Evolutionary conservation across 2,888 invertebrate genomes (phyloP), one percentile per base, ranked within the genome.

Genomic region (Ennomos quercinarius): DNA sequence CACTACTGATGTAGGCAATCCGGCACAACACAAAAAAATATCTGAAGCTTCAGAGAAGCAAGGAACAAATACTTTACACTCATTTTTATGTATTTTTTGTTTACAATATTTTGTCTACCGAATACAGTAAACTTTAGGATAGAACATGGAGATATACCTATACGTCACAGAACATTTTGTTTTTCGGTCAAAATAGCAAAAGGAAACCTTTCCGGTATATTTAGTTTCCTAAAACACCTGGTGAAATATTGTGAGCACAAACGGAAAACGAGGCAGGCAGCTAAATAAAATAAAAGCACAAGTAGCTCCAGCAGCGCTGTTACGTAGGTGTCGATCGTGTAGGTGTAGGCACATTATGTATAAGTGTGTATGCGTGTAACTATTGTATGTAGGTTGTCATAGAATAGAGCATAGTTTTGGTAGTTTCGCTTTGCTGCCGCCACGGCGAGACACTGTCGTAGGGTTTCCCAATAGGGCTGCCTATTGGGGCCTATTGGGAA

Each of bases 391-490:
- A 47, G 35, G 37, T 36, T 27, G 36, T 43, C 27, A 53, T 45
- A 55, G 50, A 55, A 50, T 55, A 56, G 40, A 49, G 36, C 36
- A 40, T 44, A 55, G 56, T 61, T 58, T 53, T 46, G 59, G 68
- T 69, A 66, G 66, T 76, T 74, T 77, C 71, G 66, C 68, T 69
- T 70, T 70, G 76, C 68, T 71, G 73, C 68, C 71, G 68, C 73
- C 78, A 63, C 77, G 77, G 73, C 82, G 71, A 83, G 83, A 84
- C 85, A 81, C 80, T 64, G 68, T 84, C 74, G 69, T 84, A 78
- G 37, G 87, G 85, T 69, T 87, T 87, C 86, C 51, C 59, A 58
- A 42, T 65, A 86, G 81, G 85, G 84, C 61, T 83, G 70, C 36
- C 36, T 42, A 39, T 38, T 45, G n/a, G n/a, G n/a, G n/a, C n/a